Base-by-base conservation (phyloP, 2,888 invertebrate species). In the Diaperis boleti region DNA sequence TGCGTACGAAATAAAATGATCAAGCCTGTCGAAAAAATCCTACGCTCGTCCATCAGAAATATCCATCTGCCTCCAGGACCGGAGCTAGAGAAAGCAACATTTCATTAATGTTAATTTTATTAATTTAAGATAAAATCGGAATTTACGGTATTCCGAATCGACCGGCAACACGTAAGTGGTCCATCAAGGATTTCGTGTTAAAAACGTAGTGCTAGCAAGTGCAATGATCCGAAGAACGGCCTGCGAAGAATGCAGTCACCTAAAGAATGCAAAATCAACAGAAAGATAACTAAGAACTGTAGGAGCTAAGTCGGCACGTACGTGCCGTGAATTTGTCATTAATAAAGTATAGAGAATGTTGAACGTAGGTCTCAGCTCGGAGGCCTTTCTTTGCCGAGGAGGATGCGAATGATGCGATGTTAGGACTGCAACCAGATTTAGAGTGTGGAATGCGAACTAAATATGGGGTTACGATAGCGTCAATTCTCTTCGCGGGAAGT, bases 211-310 rank as follows among this genome's bases (percentile, higher is more conserved):
- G 56, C 68, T 56, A 65, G 64, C 63, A 74, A 76, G 76, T 76
- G 76, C 76, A 77, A 74, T 76, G 76, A 75, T 77, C 76, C 73
- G 73, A 70, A 74, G 75, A 74, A 73, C 71, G 75, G 73, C 73
- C 73, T 72, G 75, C 70, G 69, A 76, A 76, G 76, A 76, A 76
- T 76, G 76, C 76, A 77, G 76, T 74, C 76, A 72, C 72, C 74
- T 72, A 69, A 76, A 76, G 76, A 77, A 77, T 77, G 76, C 76
- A 76, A 77, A 75, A 76, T 76, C 75, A 73, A 75, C 74, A 74
- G 75, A 74, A 74, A 75, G 73, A 74, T 74, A 72, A 72, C 71
- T 65, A 64, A 72, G 70, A 70, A 64, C 62, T 59, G 69, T 68
- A 45, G 63, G 69, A 64, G 62, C 65, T 59, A 65, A 63, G 64